phyloP scores from a whole-genome alignment of 2,113 vertebrate genomes.

The Hyaena hyaena region DNA sequence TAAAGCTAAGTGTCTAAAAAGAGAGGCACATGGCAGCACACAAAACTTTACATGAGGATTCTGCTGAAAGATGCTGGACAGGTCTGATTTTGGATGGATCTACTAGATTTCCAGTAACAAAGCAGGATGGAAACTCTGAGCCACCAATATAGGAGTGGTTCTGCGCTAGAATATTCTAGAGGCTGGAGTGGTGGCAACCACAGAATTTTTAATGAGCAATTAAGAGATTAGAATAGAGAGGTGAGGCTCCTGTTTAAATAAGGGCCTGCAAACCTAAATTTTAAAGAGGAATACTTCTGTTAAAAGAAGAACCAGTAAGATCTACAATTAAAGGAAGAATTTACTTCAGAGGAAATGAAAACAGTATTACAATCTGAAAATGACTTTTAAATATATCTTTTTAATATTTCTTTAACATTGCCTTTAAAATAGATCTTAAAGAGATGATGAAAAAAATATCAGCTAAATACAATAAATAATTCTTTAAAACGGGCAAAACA shows the following conservation, averaged over 20 bases:
- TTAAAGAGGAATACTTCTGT: not conserved
- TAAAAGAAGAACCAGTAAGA: not conserved
- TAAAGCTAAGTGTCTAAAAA: not conserved
- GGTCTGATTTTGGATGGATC: not conserved
- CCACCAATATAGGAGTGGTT: not conserved
- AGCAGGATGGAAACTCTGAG: not conserved
- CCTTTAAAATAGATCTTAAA: not conserved
- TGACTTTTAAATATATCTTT: not conserved
- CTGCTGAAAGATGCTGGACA: not conserved
- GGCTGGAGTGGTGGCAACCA: not conserved
- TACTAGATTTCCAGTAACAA: not conserved
- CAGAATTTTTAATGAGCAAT: not conserved
- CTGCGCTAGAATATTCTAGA: not conserved
- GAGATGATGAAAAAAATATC: not conserved
- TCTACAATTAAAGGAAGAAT: not conserved
- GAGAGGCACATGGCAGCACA: not conserved
- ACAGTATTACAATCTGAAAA: not conserved
- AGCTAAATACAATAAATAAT: not conserved
- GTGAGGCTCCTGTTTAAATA: not conserved
- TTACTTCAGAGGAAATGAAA: conserved; percentile 42
- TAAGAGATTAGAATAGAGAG: not conserved
- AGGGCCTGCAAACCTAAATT: not conserved
- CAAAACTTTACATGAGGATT: not conserved
- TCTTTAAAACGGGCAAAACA: conserved; percentile 14
- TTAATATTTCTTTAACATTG: not conserved